These are phyloP conservation scores for Panurus biarmicus DNA, from an alignment of 2,113 vertebrate genomes.

Conservation along the genomic window DNA sequence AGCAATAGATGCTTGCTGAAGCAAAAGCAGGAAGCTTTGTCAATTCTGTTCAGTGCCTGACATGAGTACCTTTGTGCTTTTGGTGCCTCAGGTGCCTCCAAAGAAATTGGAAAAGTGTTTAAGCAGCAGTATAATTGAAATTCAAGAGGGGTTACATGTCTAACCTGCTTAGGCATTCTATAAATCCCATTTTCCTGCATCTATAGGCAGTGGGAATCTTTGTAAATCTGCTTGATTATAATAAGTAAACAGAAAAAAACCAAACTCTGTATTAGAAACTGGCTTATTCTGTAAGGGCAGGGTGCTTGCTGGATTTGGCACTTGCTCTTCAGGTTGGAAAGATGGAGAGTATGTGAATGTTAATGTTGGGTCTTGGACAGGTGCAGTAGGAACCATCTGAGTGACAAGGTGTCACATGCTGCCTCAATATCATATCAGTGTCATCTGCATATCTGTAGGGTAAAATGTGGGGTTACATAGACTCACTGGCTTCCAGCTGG, in stretches of 20 bases:
- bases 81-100: not conserved
- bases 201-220: not conserved
- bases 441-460: not conserved
- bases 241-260: not conserved
- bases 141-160: not conserved
- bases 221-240: not conserved
- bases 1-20: not conserved
- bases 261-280: not conserved
- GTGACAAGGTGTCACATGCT: not conserved
- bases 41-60: not conserved
- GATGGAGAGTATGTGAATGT: not conserved
- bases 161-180: not conserved
- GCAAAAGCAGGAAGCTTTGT: not conserved
- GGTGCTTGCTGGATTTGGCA: not conserved
- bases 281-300: not conserved
- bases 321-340: not conserved
- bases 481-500: not conserved
- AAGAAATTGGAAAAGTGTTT: not conserved
- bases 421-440: not conserved
- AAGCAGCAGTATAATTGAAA: not conserved
- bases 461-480: not conserved
- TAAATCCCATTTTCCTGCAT: not conserved
- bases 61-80: not conserved
- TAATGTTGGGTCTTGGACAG: not conserved
- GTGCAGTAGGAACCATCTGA: not conserved